Base-by-base conservation (phyloP, 2,113 vertebrate genomes). In the Fregetta grallaria region DNA sequence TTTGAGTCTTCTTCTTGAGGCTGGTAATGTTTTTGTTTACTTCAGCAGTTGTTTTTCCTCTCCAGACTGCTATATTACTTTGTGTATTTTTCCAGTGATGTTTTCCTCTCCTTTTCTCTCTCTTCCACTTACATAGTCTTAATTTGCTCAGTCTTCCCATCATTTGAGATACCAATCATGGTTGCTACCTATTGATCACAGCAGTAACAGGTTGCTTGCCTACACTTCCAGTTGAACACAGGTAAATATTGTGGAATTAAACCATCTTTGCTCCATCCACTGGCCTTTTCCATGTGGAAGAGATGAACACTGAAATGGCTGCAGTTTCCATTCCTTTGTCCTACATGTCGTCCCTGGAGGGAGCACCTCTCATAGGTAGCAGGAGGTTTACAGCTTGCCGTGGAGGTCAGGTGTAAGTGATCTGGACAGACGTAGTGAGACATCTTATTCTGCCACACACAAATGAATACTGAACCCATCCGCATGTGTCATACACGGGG, bases 401-500 rank as follows among this genome's bases (percentile, higher is more conserved):
- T 8, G 14, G 19, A 68, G 30, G 9, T 62, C 3, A 11, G 29
- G 50, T 16, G 11, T 65, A 53, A 40, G 23, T 27, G 34, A 38
- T 36, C 8, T 38, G 25, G 45, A 30, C 20, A 81, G 38, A 53
- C 0, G 1, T 5, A 58, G 15, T 13, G 14, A 88, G 15, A 32
- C 4, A 1, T 5, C 50, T 72, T 32, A 8, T 47, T 85, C 71
- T 82, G 38, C 11, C 42, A 83, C 29, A 77, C 11, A 53, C 6
- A 21, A 32, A 59, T 14, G 10, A 53, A 26, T 61, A 50, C 27
- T 74, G 45, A 78, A 78, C 18, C 7, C 36, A 18, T 45, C 7
- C 3, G 2, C 8, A 8, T 10, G 10, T 59, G 15, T 71, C 82
- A 58, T 2, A 3, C 30, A 38, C 2, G 3, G 8, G 15, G 10